Evolutionary conservation across 2,888 invertebrate species (phyloP), one percentile per base, ranked within the genome.

Genomic region (Xanthia icteritia): DNA sequence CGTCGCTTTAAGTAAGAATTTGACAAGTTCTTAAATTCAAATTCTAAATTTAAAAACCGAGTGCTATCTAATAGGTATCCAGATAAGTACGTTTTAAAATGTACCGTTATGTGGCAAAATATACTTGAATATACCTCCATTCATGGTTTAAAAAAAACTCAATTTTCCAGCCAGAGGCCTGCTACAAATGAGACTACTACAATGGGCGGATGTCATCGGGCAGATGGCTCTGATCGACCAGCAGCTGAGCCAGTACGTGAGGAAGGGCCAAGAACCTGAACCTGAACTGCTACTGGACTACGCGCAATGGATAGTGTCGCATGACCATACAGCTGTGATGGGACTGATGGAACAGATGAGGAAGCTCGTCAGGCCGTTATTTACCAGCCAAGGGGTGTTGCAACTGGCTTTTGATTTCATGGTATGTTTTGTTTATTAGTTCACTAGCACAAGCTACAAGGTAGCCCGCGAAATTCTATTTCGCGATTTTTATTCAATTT

Each of bases 141-240:
- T 5, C 2, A 48, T 31, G 17, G 17, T 67, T 3, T 23, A 51
- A 51, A 9, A n/a, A 51, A 51, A 67, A 23, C 9, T n/a, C 9
- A 11, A 48, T 64, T 42, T 76, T 78, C 20, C 83, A 88, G 88
- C 82, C 2, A 70, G 58, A 76, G 84, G 83, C 64, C 70, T 84
- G 4, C 45, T 88, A 9, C 84, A 86, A 77, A 67, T 86, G 63
- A 75, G 88, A 11, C 60, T 88, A 0, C n/a, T 85, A 15, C 82
- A 84, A 67, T 87, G 84, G 89, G 70, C 79, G 0, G 88, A 88
- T 42, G 73, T 84, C 20, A 51, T 88, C 20, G 73, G 76, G 5
- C 67, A 78, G 36, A 51, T 88, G 67, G 75, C 81, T 5, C 13
- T 76, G 17, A 76, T 87, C 63, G 81, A 87, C 54, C 79, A 48